Conservation (phyloP, 1,140 invertebrate genomes). For the Nephila pilipes region DNA sequence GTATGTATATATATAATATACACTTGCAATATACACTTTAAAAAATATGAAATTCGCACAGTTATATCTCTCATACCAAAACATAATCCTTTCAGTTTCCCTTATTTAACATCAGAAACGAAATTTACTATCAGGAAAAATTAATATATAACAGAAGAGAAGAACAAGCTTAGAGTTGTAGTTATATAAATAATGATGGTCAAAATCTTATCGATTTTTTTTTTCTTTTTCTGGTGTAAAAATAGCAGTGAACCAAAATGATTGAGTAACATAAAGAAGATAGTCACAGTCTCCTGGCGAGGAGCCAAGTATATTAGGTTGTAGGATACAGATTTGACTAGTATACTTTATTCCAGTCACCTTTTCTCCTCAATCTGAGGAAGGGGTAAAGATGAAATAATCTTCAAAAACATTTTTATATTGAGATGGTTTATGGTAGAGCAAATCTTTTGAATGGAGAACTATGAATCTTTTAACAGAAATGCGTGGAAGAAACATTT, state of each 20-base stretch:
- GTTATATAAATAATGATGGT: not conserved
- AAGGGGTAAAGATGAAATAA: not conserved
- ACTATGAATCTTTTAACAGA: too few species aligned
- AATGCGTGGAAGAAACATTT: too few species aligned
- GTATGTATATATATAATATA: too few species aligned
- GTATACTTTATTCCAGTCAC: not conserved
- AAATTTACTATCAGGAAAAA: too few species aligned
- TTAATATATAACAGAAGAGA: too few species aligned
- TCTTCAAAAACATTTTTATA: not conserved
- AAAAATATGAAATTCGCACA: too few species aligned
- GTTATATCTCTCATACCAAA: too few species aligned
- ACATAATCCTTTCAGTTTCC: too few species aligned
- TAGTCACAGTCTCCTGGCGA: not conserved
- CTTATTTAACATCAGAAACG: too few species aligned
- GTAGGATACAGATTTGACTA: not conserved
- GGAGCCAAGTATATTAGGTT: not conserved
- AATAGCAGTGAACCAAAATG: conserved; percentile 17
- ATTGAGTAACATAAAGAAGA: conserved; percentile 13
- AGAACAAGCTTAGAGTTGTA: not conserved
- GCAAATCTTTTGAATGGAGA: not conserved
- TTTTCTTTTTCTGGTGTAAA: not conserved
- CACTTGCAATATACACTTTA: too few species aligned
- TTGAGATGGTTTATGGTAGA: not conserved
- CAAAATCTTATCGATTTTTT: not conserved
- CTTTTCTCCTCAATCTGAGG: not conserved